Evolutionary conservation across 1,140 invertebrate genomes (phyloP).

Genomic region (Diachasmimorpha longicaudata): DNA sequence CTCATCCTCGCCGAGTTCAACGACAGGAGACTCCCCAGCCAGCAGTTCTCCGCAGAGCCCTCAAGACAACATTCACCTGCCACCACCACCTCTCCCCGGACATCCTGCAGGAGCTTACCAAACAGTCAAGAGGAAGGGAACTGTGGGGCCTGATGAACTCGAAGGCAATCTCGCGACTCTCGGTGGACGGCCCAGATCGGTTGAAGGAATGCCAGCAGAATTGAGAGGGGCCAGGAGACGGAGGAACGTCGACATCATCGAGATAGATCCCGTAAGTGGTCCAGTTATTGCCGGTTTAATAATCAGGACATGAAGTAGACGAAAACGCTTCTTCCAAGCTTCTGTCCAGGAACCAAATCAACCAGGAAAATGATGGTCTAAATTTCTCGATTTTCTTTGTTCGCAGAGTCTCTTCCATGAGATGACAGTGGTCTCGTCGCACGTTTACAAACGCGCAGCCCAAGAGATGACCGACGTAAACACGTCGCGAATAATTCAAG

Average conservation of each 20-base stretch:
- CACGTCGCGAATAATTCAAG: constrained; percentile 88
- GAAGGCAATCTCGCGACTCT: constrained; percentile 81
- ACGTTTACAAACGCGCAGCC: constrained; percentile 84
- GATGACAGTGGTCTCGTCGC: constrained; percentile 69
- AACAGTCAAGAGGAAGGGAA: constrained; percentile 83
- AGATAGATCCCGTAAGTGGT: constrained; percentile 47
- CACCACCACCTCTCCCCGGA: constrained; percentile 80
- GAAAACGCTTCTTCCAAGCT: no score
- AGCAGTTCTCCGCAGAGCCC: constrained; percentile 70
- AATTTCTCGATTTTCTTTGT: constrained; percentile 14
- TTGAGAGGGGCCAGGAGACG: constrained; percentile 72
- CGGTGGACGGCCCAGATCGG: constrained; percentile 83
- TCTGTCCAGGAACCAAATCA: no score
- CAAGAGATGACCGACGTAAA: constrained; percentile 94
- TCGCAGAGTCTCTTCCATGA: constrained; percentile 54
- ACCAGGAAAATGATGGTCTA: neutral
- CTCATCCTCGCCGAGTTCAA: constrained; percentile 71
- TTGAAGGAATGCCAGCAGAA: constrained; percentile 75
- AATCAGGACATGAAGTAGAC: no score
- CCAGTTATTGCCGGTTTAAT: neutral
- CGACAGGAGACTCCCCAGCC: constrained; percentile 66
- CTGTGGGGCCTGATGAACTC: constrained; percentile 69
- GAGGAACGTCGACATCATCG: constrained; percentile 52
- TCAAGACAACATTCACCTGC: constrained; percentile 72
- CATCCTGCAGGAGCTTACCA: constrained; percentile 74